Evolutionary conservation across 2,113 vertebrate species (phyloP).

Genomic region (Elgaria multicarinata): DNA sequence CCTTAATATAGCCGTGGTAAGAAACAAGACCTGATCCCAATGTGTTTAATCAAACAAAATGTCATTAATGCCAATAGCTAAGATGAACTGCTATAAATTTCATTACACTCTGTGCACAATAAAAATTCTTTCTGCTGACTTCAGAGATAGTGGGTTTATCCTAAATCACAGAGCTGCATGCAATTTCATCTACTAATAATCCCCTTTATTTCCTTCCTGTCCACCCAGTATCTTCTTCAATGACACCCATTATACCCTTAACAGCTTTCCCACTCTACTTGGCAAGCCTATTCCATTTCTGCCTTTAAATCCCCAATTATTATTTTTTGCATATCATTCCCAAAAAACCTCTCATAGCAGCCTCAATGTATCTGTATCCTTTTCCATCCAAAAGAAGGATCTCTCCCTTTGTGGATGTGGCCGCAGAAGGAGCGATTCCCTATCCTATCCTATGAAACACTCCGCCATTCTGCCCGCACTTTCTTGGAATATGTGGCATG

Average conservation of each 20-base stretch:
- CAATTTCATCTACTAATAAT: neutral
- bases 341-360: neutral
- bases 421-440: neutral
- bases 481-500: neutral
- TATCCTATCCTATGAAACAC: neutral
- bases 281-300: neutral
- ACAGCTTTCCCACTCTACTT: neutral
- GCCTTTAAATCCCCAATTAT: neutral
- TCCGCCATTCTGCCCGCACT: neutral
- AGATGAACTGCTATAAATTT: neutral
- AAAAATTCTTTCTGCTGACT: neutral
- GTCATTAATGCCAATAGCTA: neutral
- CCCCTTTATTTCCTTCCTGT: neutral
- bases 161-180: neutral
- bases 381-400: neutral
- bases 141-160: neutral
- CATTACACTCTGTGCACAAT: fast-evolving
- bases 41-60: conserved; percentile 3
- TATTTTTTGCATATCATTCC: neutral
- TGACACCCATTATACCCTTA: neutral
- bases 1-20: neutral
- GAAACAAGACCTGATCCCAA: neutral
- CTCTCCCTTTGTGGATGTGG: neutral
- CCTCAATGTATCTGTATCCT: neutral
- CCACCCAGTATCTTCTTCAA: neutral